Evolutionary conservation across 2,113 vertebrate genomes (phyloP).

Genomic region (Poecile atricapillus): DNA sequence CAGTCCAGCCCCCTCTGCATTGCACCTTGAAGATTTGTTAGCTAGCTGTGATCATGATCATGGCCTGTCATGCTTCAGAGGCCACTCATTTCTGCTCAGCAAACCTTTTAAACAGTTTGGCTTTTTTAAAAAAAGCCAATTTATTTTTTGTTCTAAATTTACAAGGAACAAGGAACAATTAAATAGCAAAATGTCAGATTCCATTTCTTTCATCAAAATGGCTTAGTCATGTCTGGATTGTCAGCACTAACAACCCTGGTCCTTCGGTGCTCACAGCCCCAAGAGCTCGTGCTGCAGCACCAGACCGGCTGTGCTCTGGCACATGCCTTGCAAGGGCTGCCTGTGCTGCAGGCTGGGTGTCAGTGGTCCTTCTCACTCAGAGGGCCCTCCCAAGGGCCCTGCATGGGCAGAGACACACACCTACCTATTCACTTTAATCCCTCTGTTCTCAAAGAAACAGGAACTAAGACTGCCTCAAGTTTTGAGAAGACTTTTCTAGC

Average conservation of each 20-base stretch:
- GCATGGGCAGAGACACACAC: not conserved
- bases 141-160: conserved; percentile 45
- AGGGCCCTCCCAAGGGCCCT: not conserved
- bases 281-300: not conserved
- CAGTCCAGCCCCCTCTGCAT: not conserved
- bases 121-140: conserved; percentile 9
- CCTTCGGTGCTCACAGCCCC: not conserved
- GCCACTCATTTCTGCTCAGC: not conserved
- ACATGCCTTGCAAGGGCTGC: accelerated
- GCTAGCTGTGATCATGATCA: not conserved
- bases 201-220: not conserved
- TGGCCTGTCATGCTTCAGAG: not conserved
- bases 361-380: not conserved
- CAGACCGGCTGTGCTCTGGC: not conserved
- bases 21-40: not conserved
- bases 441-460: not conserved
- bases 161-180: conserved; percentile 1
- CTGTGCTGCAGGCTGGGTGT: not conserved
- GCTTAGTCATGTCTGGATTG: not conserved
- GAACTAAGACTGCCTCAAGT: not conserved
- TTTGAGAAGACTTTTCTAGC: not conserved
- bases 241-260: not conserved
- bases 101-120: not conserved
- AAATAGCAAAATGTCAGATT: not conserved
- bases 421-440: not conserved